Percentiles rank a stretch among this genome's conserved stretches.
Evolutionary conservation across 2,888 invertebrate species (phyloP).

Genomic region (Pyrrhosoma nymphula): DNA sequence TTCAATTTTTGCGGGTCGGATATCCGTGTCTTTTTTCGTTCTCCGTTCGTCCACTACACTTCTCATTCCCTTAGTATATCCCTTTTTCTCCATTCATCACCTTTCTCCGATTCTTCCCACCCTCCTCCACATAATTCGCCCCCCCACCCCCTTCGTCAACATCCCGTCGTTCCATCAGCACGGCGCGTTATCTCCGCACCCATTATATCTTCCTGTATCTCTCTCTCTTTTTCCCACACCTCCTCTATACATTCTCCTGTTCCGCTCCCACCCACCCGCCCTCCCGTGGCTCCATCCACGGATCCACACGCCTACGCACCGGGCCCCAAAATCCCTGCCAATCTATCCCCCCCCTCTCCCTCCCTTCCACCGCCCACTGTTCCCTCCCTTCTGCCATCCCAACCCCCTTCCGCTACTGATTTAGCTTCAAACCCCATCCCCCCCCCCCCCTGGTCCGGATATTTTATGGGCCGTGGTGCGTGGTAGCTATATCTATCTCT

Average conservation of each 20-base stretch:
- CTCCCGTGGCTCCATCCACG: background rate
- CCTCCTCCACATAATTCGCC: background rate
- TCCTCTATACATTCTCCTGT: background rate
- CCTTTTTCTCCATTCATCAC: too few species aligned
- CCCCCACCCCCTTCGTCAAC: background rate
- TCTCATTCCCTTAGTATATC: too few species aligned
- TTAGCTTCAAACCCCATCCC: slow-evolving; percentile 40
- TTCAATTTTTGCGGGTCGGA: too few species aligned
- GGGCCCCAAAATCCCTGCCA: slow-evolving; percentile 59
- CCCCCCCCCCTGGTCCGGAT: background rate
- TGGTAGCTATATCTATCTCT: slow-evolving; percentile 52
- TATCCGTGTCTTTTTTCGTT: too few species aligned
- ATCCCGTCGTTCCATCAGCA: slow-evolving; percentile 37
- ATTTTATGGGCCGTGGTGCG: slow-evolving; percentile 43
- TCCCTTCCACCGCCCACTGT: background rate
- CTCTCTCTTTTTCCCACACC: background rate
- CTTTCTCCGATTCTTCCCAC: background rate
- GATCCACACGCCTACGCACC: background rate
- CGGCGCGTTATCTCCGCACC: slow-evolving; percentile 48
- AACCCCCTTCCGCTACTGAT: background rate
- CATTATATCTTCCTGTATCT: slow-evolving; percentile 65
- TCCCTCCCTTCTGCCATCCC: background rate
- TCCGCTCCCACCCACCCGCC: background rate
- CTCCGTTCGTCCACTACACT: too few species aligned
- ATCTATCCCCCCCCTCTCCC: slow-evolving; percentile 1